These are phyloP conservation scores for Hermatobates lingyangjiaoensis DNA, from an alignment of 1,140 invertebrate species.

Conservation along the genomic window DNA sequence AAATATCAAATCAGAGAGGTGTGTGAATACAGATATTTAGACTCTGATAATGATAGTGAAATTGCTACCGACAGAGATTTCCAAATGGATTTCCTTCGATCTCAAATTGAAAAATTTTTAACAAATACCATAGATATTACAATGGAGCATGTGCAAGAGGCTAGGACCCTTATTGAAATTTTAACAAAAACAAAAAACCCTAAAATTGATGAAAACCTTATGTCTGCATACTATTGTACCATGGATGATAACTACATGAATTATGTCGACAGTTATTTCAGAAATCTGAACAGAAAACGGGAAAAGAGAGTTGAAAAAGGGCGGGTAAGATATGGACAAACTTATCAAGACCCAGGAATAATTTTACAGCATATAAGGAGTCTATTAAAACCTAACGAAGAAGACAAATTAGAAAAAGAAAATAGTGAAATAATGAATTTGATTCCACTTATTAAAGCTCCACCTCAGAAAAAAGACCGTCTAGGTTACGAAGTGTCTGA, in stretches of 20 bases:
- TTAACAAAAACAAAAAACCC: background rate
- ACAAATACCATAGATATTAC: background rate
- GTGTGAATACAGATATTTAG: background rate
- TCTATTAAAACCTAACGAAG: too few species aligned
- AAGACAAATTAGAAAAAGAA: too few species aligned
- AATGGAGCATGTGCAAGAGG: background rate
- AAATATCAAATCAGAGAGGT: background rate
- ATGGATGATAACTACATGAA: background rate
- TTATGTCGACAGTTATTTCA: slow-evolving; percentile 1
- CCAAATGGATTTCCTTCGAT: background rate
- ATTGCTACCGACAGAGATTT: background rate
- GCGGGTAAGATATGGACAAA: too few species aligned
- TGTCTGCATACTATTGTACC: background rate
- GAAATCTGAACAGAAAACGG: background rate
- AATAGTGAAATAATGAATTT: background rate
- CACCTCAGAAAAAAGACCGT: background rate
- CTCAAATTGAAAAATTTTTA: background rate
- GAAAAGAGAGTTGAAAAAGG: background rate
- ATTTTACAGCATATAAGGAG: too few species aligned
- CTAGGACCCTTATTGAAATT: background rate
- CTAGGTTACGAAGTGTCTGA: background rate
- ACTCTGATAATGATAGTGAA: background rate
- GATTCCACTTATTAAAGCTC: background rate
- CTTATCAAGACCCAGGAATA: too few species aligned
- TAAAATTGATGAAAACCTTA: background rate